These are phyloP conservation scores for Nasonia vitripennis DNA, from an alignment of 1,140 invertebrate species.

Conservation along the genomic window DNA sequence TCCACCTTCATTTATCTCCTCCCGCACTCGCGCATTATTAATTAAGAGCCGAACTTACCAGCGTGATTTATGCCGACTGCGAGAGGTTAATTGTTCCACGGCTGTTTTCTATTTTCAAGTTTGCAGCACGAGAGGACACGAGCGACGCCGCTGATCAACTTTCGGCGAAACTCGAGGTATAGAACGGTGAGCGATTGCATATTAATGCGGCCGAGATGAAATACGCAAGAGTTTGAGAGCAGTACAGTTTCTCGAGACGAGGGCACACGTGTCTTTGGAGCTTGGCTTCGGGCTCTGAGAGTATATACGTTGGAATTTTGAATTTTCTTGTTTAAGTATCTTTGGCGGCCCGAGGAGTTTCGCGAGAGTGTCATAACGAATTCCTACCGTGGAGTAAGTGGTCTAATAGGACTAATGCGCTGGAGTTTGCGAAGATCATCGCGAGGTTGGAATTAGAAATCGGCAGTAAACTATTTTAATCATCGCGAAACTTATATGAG, in stretches of 20 bases:
- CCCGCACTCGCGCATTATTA: conserved; percentile 35
- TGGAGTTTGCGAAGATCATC: background rate
- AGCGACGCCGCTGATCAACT: background rate
- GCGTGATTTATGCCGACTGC: conserved; percentile 33
- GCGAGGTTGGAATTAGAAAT: too few species aligned
- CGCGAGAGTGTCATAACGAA: background rate
- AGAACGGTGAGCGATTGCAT: background rate
- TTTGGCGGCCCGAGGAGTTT: background rate
- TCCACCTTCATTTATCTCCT: conserved; percentile 45
- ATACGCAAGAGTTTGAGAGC: background rate
- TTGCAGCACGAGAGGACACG: background rate
- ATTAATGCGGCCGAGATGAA: background rate
- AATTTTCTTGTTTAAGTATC: background rate
- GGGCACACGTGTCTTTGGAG: background rate
- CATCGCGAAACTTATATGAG: too few species aligned
- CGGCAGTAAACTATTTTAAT: too few species aligned
- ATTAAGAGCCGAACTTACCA: conserved; percentile 32
- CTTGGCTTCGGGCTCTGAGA: too few species aligned
- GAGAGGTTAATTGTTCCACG: conserved; percentile 35
- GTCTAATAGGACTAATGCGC: background rate
- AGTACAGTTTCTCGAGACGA: background rate
- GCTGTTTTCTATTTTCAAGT: conserved; percentile 25
- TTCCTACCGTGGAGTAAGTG: background rate
- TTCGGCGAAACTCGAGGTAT: background rate
- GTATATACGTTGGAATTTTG: background rate